phyloP scores from a whole-genome alignment of 2,113 vertebrate genomes.

The Sorex fumeus region DNA sequence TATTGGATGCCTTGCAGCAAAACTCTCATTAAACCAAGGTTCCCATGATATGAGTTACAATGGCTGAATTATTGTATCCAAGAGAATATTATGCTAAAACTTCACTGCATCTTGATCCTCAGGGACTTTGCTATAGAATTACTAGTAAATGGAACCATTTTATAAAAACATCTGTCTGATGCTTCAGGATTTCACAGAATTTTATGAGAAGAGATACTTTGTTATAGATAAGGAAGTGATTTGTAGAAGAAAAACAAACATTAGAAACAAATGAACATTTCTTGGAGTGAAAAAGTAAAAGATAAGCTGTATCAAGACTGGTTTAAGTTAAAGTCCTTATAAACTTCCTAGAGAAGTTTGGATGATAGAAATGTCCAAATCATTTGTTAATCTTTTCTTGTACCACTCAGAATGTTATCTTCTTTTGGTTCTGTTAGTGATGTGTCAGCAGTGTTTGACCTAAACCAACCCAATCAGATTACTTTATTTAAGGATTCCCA shows the following conservation, averaged over 20 bases:
- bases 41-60: constrained; percentile 57
- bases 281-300: constrained; percentile 31
- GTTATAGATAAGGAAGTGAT: constrained; percentile 56
- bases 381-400: not conserved
- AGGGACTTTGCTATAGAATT: constrained; percentile 71
- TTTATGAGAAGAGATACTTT: constrained; percentile 63
- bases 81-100: constrained; percentile 73
- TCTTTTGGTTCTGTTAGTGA: not conserved
- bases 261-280: constrained; percentile 67
- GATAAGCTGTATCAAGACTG: not conserved
- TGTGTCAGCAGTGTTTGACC: not conserved
- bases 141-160: constrained; percentile 79
- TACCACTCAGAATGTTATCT: not conserved
- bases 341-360: constrained; percentile 27
- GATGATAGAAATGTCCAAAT: constrained; percentile 8
- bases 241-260: constrained; percentile 52
- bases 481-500: not conserved
- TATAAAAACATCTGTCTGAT: constrained; percentile 77
- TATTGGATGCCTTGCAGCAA: constrained; percentile 74
- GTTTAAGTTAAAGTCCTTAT: constrained; percentile 52
- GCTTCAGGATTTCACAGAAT: constrained; percentile 65
- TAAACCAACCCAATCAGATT: not conserved
- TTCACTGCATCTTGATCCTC: constrained; percentile 52
- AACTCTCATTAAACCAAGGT: constrained; percentile 73
- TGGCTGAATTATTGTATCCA: constrained; percentile 76